Conservation (phyloP, 2,113 vertebrate genomes). For the Calidris pygmaea region DNA sequence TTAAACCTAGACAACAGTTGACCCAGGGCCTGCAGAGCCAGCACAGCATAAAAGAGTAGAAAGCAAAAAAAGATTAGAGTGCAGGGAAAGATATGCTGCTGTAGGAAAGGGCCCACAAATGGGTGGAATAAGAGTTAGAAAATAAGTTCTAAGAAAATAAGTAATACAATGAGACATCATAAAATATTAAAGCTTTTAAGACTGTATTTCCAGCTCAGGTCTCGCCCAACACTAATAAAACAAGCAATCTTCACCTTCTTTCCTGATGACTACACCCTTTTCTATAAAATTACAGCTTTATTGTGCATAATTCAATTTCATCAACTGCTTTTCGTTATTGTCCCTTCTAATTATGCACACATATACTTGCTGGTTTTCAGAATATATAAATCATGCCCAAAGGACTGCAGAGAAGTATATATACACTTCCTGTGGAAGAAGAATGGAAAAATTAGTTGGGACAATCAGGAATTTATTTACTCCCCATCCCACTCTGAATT, state of each 20-base stretch:
- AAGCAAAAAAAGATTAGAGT: background rate
- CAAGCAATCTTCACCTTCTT: background rate
- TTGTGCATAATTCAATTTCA: background rate
- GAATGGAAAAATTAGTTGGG: background rate
- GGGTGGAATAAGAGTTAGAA: background rate
- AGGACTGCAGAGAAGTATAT: background rate
- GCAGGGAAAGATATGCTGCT: background rate
- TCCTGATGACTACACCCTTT: background rate
- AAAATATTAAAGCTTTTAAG: background rate
- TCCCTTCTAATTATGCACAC: constrained; percentile 19
- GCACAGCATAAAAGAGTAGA: background rate
- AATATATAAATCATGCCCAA: constrained; percentile 7
- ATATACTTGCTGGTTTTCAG: background rate
- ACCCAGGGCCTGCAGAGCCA: background rate
- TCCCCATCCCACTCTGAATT: background rate
- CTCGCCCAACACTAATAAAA: background rate
- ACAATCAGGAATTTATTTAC: background rate
- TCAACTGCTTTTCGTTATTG: constrained; percentile 46
- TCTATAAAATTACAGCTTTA: constrained; percentile 7
- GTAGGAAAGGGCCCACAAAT: background rate
- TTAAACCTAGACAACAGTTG: background rate
- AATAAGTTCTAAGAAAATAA: background rate
- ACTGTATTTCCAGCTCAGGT: background rate
- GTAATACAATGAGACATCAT: background rate
- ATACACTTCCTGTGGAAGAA: background rate